Base-by-base conservation (phyloP, 1,140 invertebrate genomes). In the Philotrypesis tridentata region DNA sequence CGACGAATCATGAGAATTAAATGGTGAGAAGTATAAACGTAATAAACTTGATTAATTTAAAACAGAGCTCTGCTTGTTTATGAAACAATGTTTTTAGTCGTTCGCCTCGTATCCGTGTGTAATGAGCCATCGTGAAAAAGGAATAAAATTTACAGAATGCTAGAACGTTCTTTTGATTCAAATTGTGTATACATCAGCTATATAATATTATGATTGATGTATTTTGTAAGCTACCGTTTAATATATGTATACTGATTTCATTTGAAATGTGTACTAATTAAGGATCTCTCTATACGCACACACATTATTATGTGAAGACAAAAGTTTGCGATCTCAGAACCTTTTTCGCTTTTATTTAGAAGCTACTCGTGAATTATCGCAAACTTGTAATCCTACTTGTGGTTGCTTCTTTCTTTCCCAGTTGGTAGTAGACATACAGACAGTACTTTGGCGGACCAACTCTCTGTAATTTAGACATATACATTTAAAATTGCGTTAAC, bases 1-100 rank as follows among this genome's bases (percentile, higher is more conserved):
- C 80, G 83, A 83, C 77, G 65, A 81, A 82, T 82, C 23, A 31
- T 71, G 63, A 78, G 75, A 82, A 86, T 82, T 77, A 87, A 77
- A 86, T 87, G 85, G 79, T 74, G 79, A 75, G 60, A 70, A 77
- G 14, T 80, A 82, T 87, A 73, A 85, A 85, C 79, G 83, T n/a
- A 40, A 70, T 83, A 84, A 84, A 85, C 68, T 85, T 77, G 78
- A 84, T 84, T 86, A 85, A 88, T 85, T 83, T 85, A 87, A 87
- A 89, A 85, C 87, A 88, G 87, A 88, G 86, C 85, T 86, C 87
- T 86, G 88, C 88, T 90, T 90, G 88, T 88, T 88, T 89, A 90
- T 90, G 88, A 74, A 68, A 87, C 87, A 88, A 74, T 85, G 87
- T 89, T 90, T 86, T 85, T 89, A 90, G 87, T 78, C 83, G 82